These are phyloP conservation scores for Drosophila repletoides DNA, from an alignment of 1,140 invertebrate genomes.

Conservation along the genomic window DNA sequence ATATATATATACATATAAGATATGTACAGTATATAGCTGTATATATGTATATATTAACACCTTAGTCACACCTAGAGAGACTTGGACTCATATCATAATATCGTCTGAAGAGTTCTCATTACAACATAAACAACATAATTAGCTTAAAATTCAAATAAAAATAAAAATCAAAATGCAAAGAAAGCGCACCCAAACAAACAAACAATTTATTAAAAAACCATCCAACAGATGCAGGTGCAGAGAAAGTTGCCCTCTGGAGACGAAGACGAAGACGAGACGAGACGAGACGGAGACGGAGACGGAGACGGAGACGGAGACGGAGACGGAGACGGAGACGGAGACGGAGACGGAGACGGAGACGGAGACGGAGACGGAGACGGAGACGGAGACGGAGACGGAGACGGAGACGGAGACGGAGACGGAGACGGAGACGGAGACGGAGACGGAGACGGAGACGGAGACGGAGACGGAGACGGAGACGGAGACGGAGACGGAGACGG, in stretches of 20 bases:
- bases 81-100: constrained; percentile 56
- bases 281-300: constrained; percentile 13
- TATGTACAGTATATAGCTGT: too few relatives aligned
- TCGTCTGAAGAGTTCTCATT: too few relatives aligned
- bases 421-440: constrained; percentile 52
- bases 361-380: constrained; percentile 10
- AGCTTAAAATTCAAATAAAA: constrained; percentile 50
- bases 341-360: constrained; percentile 65
- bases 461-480: constrained; percentile 36
- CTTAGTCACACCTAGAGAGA: constrained; percentile 6
- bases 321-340: constrained; percentile 23
- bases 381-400: constrained; percentile 64
- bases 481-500: constrained; percentile 56
- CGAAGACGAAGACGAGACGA: too few relatives aligned
- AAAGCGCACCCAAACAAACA: constrained; percentile 61
- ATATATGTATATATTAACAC: too few relatives aligned
- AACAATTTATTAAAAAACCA: constrained; percentile 75
- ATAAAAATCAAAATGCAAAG: constrained; percentile 36
- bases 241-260: constrained; percentile 57
- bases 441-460: constrained; percentile 52
- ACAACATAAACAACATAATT: constrained; percentile 73
- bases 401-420: constrained; percentile 34
- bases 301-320: constrained; percentile 56
- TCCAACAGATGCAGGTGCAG: constrained; percentile 36
- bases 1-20: too few relatives aligned